Base-by-base conservation (phyloP, 2,113 vertebrate species). In the Theropithecus gelada region DNA sequence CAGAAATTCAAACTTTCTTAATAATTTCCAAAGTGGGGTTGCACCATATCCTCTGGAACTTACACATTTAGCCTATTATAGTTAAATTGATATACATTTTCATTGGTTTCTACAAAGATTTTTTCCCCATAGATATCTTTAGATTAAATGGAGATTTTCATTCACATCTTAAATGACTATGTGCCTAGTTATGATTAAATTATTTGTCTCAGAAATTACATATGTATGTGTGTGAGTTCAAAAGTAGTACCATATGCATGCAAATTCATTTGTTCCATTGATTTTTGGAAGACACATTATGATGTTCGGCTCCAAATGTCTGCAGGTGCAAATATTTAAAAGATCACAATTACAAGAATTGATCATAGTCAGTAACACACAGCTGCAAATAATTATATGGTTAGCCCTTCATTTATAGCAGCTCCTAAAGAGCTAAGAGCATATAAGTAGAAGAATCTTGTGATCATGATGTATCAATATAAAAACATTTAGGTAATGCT, bases 271-370 rank as follows among this genome's bases (percentile, higher is more conserved):
- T 93, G 8, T 94, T 90, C 73, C 20, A 78, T 50, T 95, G 38
- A 95, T 48, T 73, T 85, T 82, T 59, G 16, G 43, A 94, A 94
- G 48, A 48, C 40, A 82, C 17, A 59, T 66, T 61, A 79, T 83
- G 40, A 93, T 48, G 20, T 7, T 96, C 66, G 4, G 32, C n/a
- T 35, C 10, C 35, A 78, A 94, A 82, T 83, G 27, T 82, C 94
- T 97, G 84, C 52, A 97, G 48, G 64, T 82, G 43, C 22, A 95
- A 81, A 86, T 97, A 92, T 90, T 96, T 89, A 85, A 88, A 97
- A 96, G 43, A 89, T n/a, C 20, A 82, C 43, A 45, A n/a, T 32
- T 87, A 59, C 3, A 80, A 88, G 55, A 79, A 80, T 73, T 82
- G 75, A 94, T 80, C 59, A n/a, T 57, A 94, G 35, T 78, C 22